Base-by-base conservation (phyloP, 2,113 vertebrate species). In the Tragelaphus imberbis region DNA sequence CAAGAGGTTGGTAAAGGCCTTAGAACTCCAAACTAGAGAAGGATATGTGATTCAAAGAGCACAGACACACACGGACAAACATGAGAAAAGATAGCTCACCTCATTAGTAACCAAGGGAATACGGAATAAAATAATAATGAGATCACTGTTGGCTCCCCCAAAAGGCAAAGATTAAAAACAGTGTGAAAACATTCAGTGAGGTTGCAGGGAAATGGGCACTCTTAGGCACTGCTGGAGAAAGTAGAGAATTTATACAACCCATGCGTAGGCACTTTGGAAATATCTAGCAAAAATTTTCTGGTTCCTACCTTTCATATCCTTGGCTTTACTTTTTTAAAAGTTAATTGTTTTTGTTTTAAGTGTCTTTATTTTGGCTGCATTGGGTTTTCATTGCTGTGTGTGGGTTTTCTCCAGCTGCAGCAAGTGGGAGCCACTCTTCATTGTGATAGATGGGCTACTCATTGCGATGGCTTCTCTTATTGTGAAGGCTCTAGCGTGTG, bases 61-160 rank as follows among this genome's bases (percentile, higher is more conserved):
- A 77, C 55, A 89, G 59, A 63, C 11, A 88, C 59, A 91, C 77
- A n/a, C 36, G 61, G 15, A 94, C 90, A 63, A 93, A 36, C 33
- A 47, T 14, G 86, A 97, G 93, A 85, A 95, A 56, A 55, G n/a
- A 95, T 51, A 84, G 71, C 82, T 97, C 33, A 85, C 36, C 33
- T 97, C 51, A 82, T 93, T 93, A 75, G 85, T 79, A 47, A 88
- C 59, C 61, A 90, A 91, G n/a, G 89, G 81, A 71, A 86, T 40
- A 30, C 1, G 58, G 84, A 75, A 93, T 27, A n/a, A 92, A 97
- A 79, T 17, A 77, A 84, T 75, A 87, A 68, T 81, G 85, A 97
- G 92, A 77, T 95, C 84, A 91, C 40, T 23, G 10, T n/a, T 85
- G 90, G 88, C 85, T 40, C 36, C 58, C 40, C n/a, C 3, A 51